These are phyloP conservation scores for Rhogogaster chlorosoma DNA, from an alignment of 2,888 invertebrate species.

Conservation along the genomic window DNA sequence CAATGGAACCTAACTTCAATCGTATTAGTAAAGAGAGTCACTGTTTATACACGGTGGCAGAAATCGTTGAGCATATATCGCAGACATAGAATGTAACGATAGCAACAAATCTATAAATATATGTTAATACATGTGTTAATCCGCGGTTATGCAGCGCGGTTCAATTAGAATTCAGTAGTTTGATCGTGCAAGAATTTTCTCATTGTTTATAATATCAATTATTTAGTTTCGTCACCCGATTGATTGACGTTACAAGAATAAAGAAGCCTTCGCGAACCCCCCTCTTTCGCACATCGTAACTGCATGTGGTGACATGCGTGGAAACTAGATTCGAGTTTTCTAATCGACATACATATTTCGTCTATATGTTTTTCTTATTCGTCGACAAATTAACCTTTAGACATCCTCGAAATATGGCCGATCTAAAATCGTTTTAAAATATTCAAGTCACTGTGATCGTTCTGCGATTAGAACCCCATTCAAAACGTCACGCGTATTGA, in stretches of 20 bases:
- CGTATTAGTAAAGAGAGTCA: neutral
- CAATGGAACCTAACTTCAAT: neutral
- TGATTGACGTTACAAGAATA: neutral
- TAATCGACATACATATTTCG: neutral
- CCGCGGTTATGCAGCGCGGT: neutral
- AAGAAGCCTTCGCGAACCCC: neutral
- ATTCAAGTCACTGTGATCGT: constrained; percentile 5
- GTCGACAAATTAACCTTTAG: neutral
- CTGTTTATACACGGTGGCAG: neutral
- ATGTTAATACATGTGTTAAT: neutral
- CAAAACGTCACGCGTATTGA: neutral
- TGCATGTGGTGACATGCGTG: neutral
- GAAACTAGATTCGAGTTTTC: neutral
- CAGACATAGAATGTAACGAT: neutral
- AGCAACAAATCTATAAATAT: neutral
- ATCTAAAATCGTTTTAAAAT: neutral
- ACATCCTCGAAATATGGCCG: neutral
- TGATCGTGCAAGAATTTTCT: neutral
- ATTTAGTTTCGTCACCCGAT: neutral
- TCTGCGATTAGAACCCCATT: neutral
- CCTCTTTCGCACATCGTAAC: neutral
- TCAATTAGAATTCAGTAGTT: neutral
- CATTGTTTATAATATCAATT: neutral
- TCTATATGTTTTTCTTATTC: neutral
- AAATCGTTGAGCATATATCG: neutral